These are phyloP conservation scores for Orthosia cruda DNA, from an alignment of 2,888 invertebrate species.

Conservation along the genomic window DNA sequence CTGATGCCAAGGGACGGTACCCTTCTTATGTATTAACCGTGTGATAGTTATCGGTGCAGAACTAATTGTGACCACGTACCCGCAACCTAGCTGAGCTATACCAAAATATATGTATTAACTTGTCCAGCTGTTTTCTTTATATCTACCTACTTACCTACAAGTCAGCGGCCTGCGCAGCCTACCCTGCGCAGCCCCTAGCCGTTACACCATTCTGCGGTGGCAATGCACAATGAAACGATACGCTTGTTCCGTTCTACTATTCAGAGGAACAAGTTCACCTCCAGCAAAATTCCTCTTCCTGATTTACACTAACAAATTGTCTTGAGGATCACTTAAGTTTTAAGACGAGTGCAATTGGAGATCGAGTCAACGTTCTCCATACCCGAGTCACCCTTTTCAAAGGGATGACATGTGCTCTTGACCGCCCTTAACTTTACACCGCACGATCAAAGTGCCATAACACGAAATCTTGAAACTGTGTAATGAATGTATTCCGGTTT, in stretches of 20 bases:
- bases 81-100: too few relatives aligned
- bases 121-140: too few relatives aligned
- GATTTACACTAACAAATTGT: constrained; percentile 59
- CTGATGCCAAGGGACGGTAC: too few relatives aligned
- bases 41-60: too few relatives aligned
- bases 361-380: constrained; percentile 55
- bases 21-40: too few relatives aligned
- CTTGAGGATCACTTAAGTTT: constrained; percentile 57
- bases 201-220: too few relatives aligned
- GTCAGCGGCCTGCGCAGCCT: too few relatives aligned
- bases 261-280: not conserved
- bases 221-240: not conserved
- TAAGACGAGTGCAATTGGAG: constrained; percentile 64
- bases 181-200: too few relatives aligned
- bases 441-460: constrained; percentile 48
- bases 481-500: constrained; percentile 15
- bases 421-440: constrained; percentile 30
- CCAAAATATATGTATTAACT: too few relatives aligned
- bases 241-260: too few relatives aligned
- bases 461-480: constrained; percentile 40
- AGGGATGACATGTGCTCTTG: constrained; percentile 54
- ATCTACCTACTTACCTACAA: too few relatives aligned
- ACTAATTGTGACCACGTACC: too few relatives aligned
- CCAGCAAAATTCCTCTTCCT: constrained; percentile 14
- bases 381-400: constrained; percentile 58